phyloP scores from a whole-genome alignment of 2,797 vertebrate genomes.

The Otolemur crassicaudatus region DNA sequence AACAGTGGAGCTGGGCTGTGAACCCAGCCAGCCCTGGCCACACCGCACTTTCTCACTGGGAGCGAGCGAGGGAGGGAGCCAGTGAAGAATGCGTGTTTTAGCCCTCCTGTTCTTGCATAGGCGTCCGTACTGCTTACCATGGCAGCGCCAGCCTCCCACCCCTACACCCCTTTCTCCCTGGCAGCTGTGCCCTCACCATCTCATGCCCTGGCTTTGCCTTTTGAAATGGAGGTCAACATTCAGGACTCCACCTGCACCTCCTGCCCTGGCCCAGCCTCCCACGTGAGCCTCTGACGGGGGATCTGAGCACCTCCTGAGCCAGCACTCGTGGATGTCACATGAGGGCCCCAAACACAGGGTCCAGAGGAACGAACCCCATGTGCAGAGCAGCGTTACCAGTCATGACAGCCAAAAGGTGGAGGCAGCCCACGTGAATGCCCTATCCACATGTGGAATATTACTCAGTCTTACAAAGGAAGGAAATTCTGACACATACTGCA shows the following conservation, averaged over 20 bases:
- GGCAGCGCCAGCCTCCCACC: neutral
- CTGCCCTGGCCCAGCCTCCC: neutral
- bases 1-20: neutral
- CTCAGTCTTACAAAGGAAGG: neutral
- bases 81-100: neutral
- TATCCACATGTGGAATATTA: accelerated
- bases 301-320: neutral
- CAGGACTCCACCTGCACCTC: neutral
- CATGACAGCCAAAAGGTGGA: accelerated
- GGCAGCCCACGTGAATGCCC: too few species aligned
- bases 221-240: accelerated
- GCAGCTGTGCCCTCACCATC: neutral
- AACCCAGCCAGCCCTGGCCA: accelerated
- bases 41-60: accelerated
- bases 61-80: neutral
- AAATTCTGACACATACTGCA: accelerated
- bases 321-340: accelerated
- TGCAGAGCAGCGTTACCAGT: accelerated
- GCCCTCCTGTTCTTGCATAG: neutral
- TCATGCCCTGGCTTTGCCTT: neutral
- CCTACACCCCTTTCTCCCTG: accelerated
- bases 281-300: neutral
- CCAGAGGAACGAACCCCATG: neutral
- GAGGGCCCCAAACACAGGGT: neutral
- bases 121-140: accelerated